Evolutionary conservation across 2,888 invertebrate genomes (phyloP), one percentile per base, ranked within the genome.

Genomic region (Xylophagus ater): DNA sequence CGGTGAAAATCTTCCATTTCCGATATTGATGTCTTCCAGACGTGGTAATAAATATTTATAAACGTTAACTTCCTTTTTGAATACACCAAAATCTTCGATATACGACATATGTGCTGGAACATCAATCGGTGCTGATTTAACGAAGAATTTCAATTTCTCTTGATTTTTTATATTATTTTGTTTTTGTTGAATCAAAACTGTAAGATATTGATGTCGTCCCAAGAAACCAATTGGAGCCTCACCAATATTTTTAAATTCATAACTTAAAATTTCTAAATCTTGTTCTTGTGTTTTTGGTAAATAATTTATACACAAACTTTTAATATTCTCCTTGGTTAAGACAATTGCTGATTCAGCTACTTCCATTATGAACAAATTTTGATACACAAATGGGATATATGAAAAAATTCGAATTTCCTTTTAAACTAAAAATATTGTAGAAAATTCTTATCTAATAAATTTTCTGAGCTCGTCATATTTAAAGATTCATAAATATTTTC

Each of bases 51-150:
- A 52, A 41, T 64, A 50, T 19, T 56, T 53, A 44, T 67, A 73
- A 24, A 72, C 65, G 1, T 48, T 47, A 3, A 62, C 59, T 51
- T 74, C 73, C 29, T 72, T 69, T 17, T 59, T 54, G 44, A 71
- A 71, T 0, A 69, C 66, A 1, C 67, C 67, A 41, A 66, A 60
- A 17, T 63, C 55, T 29, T 63, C 57, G 2, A 73, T 48, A 45
- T 71, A 70, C 8, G 63, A 66, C 48, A 69, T 69, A 50, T 70
- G 71, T 1, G 60, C 49, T 9, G 59, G 53, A 33, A 72, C 62
- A 10, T 65, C 66, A 40, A 59, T 60, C 0, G 79, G 78, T 37
- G 75, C 58, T 6, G 69, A 66, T 55, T 80, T 80, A 1, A 75
- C 59, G 50, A 80, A 80, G 43, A 74, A 71, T 3, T 50, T 48